Base-by-base conservation (phyloP, 2,888 invertebrate genomes). In the Erebia palarica region DNA sequence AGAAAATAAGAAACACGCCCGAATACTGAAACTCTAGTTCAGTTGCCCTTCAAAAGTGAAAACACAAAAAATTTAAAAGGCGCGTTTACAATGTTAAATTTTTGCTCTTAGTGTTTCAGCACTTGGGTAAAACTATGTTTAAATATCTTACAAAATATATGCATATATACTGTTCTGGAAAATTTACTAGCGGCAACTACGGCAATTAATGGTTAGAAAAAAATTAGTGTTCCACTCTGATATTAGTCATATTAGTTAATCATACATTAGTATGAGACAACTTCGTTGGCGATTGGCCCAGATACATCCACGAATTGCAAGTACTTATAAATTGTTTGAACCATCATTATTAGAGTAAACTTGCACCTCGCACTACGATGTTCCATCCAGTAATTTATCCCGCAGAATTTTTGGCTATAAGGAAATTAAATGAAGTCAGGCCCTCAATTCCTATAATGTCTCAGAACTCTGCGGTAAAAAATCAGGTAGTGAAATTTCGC, bases 161-260 rank as follows among this genome's bases (percentile, higher is more conserved):
- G n/a, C 7, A 11, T 18, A 55, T 18, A 55, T 18, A 36, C 27
- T 53, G 9, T 55, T 55, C 18, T 55, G 55, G 18, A 0, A 55
- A 55, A 18, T 18, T 11, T 10, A 9, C 16, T 18, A 55, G 18
- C 18, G 18, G 55, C 55, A 55, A 55, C 55, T 55, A 55, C 3
- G 55, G 16, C 55, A 18, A 55, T 55, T 18, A 16, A 18, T 55
- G 55, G 55, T 55, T 55, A 55, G 55, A 55, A 42, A 60, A 51
- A 60, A 51, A 21, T 64, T 64, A 64, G 63, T 64, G 14, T n/a
- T n/a, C 9, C 14, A 51, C 27, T 64, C 47, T 18, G 61, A 18
- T 49, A 49, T 64, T 64, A 64, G 63, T 61, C 14, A 3, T 21
- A 60, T 36, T 61, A 42, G 16, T 16, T 47, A 16, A 61, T 21